Conservation (phyloP, 2,113 vertebrate genomes). For the Axis porcinus region DNA sequence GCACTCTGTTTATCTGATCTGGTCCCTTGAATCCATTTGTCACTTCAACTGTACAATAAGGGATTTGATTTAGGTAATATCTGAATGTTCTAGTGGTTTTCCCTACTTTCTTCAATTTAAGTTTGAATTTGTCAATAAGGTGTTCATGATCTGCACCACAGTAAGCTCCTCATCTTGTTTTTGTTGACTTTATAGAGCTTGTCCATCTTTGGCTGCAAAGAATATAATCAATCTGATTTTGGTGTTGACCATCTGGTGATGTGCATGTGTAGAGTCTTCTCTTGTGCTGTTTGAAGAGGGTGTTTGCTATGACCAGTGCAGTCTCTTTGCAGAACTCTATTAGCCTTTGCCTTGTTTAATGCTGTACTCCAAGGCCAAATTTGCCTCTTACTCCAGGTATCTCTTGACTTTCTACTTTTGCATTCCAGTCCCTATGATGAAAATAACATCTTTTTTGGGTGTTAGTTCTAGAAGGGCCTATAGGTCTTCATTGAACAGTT, state of each 20-base stretch:
- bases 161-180: neutral
- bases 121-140: neutral
- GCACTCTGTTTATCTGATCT: too few species aligned
- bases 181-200: neutral
- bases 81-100: neutral
- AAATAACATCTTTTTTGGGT: neutral
- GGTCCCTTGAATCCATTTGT: too few species aligned
- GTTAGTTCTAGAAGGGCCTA: neutral
- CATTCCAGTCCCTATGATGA: neutral
- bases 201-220: neutral
- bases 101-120: neutral
- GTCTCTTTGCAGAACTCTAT: neutral
- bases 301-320: neutral
- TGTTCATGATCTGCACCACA: neutral
- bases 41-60: too few species aligned
- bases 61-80: neutral
- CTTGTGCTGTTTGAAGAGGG: neutral
- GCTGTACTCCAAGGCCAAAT: neutral
- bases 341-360: neutral
- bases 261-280: neutral
- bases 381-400: neutral
- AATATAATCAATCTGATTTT: neutral
- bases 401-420: neutral
- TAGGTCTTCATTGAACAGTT: neutral
- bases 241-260: neutral